Evolutionary conservation across 2,113 vertebrate species (phyloP), one percentile per base, ranked within the genome.

Genomic region (Ptilorrhoa leucosticta): DNA sequence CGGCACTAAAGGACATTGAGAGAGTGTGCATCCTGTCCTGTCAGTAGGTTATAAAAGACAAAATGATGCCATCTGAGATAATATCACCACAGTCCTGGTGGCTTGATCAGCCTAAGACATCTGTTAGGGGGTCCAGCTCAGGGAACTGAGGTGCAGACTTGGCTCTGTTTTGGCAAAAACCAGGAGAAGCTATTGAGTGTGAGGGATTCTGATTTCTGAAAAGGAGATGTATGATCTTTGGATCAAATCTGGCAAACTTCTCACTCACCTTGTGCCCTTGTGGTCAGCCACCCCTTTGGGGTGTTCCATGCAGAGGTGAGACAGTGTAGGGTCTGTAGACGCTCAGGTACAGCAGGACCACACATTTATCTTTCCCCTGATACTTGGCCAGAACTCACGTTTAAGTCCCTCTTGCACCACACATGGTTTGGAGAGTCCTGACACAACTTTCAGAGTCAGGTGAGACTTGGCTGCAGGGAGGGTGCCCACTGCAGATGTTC

Each of bases 331-430:
- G 8, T 11, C 33, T 28, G 1, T 2, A 57, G 56, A 26, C 24
- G 3, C 37, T 22, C 8, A 7, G 35, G 15, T 19, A 0, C 19
- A 68, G 51, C 66, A 77, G 69, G 30, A 30, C 14, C 8, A 20
- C 10, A 8, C 0, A 0, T 42, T 56, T 4, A 24, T 39, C 40
- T 8, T 35, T 39, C 23, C 27, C n/a, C 11, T 21, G 17, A 17
- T 11, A 5, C 3, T 57, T 48, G 66, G 47, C 21, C 53, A 80
- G 39, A 58, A 11, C 23, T 42, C 31, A 7, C 7, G 13, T 53
- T 60, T n/a, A 16, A 9, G 4, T 44, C 27, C 7, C 19, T 50
- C 35, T 31, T 66, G 63, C 21, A 48, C 9, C 9, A 42, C 26
- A 10, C 4, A 0, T n/a, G 33, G 6, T 14, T 24, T 85, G 66